These are phyloP conservation scores for Gila orcuttii DNA, from an alignment of 2,113 vertebrate species.

Conservation along the genomic window DNA sequence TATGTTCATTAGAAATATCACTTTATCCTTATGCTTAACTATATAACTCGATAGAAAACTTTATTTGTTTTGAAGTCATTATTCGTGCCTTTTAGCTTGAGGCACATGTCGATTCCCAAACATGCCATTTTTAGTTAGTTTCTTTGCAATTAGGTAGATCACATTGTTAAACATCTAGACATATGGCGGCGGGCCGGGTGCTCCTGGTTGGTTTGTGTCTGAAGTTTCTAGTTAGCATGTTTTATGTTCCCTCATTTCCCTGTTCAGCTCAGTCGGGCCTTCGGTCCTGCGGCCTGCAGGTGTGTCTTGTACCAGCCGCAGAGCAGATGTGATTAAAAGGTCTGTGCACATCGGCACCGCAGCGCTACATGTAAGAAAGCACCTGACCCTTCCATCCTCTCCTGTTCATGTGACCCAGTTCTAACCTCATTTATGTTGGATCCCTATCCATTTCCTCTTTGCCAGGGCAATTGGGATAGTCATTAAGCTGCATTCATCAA, in stretches of 20 bases:
- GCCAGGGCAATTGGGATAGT: conserved; percentile 14
- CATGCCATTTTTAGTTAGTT: not conserved
- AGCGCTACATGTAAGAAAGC: conserved; percentile 51
- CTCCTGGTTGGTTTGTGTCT: conserved; percentile 37
- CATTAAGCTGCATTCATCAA: conserved; percentile 46
- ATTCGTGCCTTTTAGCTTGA: not conserved
- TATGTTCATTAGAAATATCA: not conserved
- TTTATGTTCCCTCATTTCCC: conserved; percentile 52
- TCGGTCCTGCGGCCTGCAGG: conserved; percentile 55
- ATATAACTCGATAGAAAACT: not conserved
- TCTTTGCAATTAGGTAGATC: not conserved
- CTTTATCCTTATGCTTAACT: not conserved
- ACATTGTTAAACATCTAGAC: not conserved
- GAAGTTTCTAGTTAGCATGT: conserved; percentile 11
- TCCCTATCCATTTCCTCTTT: conserved; percentile 38
- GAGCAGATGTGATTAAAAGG: conserved; percentile 44
- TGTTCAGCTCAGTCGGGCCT: conserved; percentile 55
- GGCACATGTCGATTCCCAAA: not conserved
- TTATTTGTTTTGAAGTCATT: not conserved
- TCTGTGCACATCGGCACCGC: conserved; percentile 44
- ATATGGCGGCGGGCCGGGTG: not conserved
- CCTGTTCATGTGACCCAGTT: conserved; percentile 44
- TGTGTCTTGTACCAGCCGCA: conserved; percentile 56
- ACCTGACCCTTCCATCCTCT: conserved; percentile 56
- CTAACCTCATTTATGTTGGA: conserved; percentile 58